phyloP scores from a whole-genome alignment of 64 coral and sea anemone genomes.

The Stichodactyla mertensii region DNA sequence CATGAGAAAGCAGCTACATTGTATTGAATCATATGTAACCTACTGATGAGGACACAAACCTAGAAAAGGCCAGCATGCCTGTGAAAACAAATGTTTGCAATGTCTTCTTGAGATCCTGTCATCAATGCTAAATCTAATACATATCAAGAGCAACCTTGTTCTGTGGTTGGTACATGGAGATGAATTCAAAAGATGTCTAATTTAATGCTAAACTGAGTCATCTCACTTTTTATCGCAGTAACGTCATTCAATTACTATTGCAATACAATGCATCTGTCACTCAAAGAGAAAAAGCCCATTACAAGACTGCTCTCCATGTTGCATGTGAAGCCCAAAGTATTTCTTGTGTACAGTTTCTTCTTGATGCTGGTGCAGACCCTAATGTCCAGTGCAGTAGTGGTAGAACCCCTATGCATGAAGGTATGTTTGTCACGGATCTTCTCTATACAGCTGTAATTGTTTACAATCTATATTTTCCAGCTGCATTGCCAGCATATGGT shows the following conservation, averaged over 20 bases:
- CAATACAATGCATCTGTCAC: slow-evolving; percentile 72
- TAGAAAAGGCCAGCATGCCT: too few species aligned
- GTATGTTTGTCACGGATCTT: slow-evolving; percentile 3
- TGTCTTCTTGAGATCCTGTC: too few species aligned
- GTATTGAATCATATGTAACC: too few species aligned
- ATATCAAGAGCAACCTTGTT: too few species aligned
- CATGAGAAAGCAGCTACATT: too few species aligned
- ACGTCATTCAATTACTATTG: slow-evolving; percentile 66
- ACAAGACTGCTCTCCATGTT: slow-evolving; percentile 80
- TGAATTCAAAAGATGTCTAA: too few species aligned
- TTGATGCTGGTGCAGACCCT: slow-evolving; percentile 78
- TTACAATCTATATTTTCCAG: neutral
- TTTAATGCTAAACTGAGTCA: neutral
- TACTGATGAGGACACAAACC: too few species aligned
- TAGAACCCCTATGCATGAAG: slow-evolving; percentile 80
- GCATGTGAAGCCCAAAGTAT: slow-evolving; percentile 78
- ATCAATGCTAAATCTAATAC: too few species aligned
- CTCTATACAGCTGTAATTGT: neutral
- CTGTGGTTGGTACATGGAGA: too few species aligned
- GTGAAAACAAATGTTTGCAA: too few species aligned
- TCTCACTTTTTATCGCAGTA: slow-evolving; percentile 38
- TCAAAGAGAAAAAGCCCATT: slow-evolving; percentile 77
- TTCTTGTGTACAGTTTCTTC: slow-evolving; percentile 61
- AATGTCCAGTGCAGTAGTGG: slow-evolving; percentile 79
- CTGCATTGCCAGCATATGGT: too few species aligned